Evolutionary conservation across 1,140 invertebrate species (phyloP).

Genomic region (Ptiloglossa arizonensis): DNA sequence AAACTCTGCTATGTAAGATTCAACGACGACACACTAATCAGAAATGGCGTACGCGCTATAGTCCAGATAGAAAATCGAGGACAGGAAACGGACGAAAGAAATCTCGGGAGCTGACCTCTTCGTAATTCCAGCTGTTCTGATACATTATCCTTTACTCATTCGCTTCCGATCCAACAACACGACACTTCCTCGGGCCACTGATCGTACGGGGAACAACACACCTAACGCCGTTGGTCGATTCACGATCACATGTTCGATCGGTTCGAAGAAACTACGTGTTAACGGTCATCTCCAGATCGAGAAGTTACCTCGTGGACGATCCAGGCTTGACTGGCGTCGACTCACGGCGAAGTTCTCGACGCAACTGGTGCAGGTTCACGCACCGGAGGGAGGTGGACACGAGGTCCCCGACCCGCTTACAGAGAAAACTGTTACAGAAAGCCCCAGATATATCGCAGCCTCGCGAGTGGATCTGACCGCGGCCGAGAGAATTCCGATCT

Average conservation of each 20-base stretch:
- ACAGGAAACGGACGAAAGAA: too few species aligned
- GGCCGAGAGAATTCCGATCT: too few species aligned
- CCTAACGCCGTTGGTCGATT: not conserved
- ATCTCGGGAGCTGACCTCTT: conserved; percentile 44
- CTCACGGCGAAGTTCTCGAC: conserved; percentile 11
- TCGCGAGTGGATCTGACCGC: not conserved
- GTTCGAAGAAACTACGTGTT: too few species aligned
- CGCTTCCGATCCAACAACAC: not conserved
- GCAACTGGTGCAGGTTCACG: conserved; percentile 57
- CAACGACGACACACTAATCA: too few species aligned
- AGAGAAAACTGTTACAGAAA: conserved; percentile 44
- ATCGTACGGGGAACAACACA: not conserved
- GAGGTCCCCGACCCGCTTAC: conserved; percentile 46
- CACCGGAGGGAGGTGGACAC: conserved; percentile 35
- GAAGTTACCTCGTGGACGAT: conserved; percentile 41
- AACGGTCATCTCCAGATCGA: not conserved
- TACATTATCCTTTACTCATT: conserved; percentile 25
- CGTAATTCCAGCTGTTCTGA: conserved; percentile 27
- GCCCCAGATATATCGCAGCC: conserved; percentile 31
- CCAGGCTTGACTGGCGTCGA: conserved; percentile 39
- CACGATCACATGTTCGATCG: not conserved
- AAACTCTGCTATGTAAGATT: too few species aligned
- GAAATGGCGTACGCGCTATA: too few species aligned
- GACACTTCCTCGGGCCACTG: not conserved
- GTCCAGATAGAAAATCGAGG: too few species aligned